Evolutionary conservation across 2,113 vertebrate species (phyloP), one percentile per base, ranked within the genome.

Genomic region (Haemorhous mexicanus): DNA sequence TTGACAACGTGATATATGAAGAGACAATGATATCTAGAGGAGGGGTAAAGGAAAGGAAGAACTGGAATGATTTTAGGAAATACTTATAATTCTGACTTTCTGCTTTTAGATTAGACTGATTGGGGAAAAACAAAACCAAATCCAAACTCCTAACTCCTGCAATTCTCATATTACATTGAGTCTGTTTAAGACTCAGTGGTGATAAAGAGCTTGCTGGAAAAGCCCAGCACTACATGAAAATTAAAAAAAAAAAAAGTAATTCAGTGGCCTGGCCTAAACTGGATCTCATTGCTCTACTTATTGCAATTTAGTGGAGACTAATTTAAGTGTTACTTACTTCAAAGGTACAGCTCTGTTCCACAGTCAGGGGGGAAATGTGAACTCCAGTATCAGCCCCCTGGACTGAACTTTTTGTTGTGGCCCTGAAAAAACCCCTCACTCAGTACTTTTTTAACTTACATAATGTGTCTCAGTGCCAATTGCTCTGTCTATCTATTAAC

Each of bases 401-500:
- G 30, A 32, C 33, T 9, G 58, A 6, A 19, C 13, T 59, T 89
- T 63, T 37, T 72, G 52, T 77, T 16, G 55, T 33, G 44, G 47
- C 39, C 68, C 56, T 81, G 61, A 32, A 83, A 68, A 72, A 88
- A 68, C 7, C 1, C 39, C 7, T 2, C 5, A 13, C 44, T 90
- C 79, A 27, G 61, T 50, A 5, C 47, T 84, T 88, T 89, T 82
- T 37, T 0, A 92, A 93, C 68, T 94, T 94, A 68, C 3, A 52
- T 93, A 77, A 93, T 11, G 32, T 55, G 3, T 73, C 49, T 58
- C n/a, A 44, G 76, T 90, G 82, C 90, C 83, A 90, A 30, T 77
- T 90, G 88, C 61, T 67, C 93, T 55, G 52, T 74, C 92, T 92
- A 68, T 92, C 94, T 90, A 74, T 90, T 94, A 96, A 86, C 94